phyloP scores from a whole-genome alignment of 2,113 vertebrate genomes.

The Ctenomys sociabilis region DNA sequence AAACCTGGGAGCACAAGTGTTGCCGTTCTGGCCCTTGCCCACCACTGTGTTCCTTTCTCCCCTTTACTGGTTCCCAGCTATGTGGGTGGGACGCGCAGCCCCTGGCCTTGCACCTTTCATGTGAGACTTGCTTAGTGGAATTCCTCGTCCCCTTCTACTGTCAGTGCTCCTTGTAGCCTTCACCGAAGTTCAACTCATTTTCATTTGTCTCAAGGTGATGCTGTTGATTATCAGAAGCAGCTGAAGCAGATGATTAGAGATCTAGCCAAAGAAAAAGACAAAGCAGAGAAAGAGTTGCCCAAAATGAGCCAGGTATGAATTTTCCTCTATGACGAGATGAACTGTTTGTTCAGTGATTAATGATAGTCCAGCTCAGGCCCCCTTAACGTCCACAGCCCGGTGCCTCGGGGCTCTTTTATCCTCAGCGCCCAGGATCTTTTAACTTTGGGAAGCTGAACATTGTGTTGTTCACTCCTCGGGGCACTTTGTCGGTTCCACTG shows the following conservation, averaged over 20 bases:
- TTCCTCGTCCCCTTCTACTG: background rate
- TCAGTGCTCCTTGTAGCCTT: background rate
- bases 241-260: constrained; percentile 97
- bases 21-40: background rate
- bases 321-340: background rate
- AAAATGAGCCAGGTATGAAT: constrained; percentile 95
- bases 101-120: too few species aligned
- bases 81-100: rapidly evolving
- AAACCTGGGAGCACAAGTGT: background rate
- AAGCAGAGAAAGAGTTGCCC: constrained; percentile 90
- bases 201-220: constrained; percentile 82
- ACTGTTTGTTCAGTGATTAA: background rate
- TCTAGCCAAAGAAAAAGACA: constrained; percentile 92
- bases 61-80: too few species aligned
- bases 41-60: background rate
- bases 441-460: background rate
- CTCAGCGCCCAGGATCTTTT: background rate
- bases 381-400: background rate
- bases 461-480: background rate
- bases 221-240: constrained; percentile 93
- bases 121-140: background rate
- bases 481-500: background rate
- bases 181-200: background rate
- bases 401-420: background rate
- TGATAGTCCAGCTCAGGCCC: background rate